Evolutionary conservation across 2,888 invertebrate species (phyloP), one percentile per base, ranked within the genome.

Genomic region (Endomychus coccineus): DNA sequence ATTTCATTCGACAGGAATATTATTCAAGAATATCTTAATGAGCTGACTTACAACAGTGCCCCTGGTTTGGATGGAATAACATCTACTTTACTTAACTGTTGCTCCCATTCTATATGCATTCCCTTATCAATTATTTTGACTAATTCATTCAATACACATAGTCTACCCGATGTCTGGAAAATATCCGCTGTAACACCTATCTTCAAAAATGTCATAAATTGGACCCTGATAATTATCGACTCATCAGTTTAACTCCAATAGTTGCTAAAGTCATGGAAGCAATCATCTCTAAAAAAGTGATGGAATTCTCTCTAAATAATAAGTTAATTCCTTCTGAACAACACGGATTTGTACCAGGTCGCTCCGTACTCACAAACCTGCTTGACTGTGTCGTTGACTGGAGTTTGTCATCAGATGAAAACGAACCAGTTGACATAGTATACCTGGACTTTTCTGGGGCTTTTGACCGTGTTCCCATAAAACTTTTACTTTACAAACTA

Each of bases 51-150:
- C 3, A 5, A 16, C 16, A 19, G 17, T 17, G 16, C 29, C 9
- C 17, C 29, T 5, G 29, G 29, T 19, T 13, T 13, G 16, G 29
- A 16, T 12, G 16, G 28, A 16, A 28, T 28, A 28, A 16, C 28
- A 16, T 16, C 28, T 10, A 14, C 28, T 28, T n/a, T 28, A 4
- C 16, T 28, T 16, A 28, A 16, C 10, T 16, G 17, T 11, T 22
- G n/a, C 23, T 11, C 3, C 3, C n/a, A n/a, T n/a, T n/a, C n/a
- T 10, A 22, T 22, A 3, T 3, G 10, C 3, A 3, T 11, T 3
- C 23, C 23, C 3, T 22, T 22, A 3, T 22, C 5, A 3, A 22
- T n/a, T n/a, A 22, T 22, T 22, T 22, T 22, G 10, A 3, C n/a
- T 11, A 22, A 22, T 3, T 5, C 5, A 5, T 3, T 22, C 11